phyloP scores from a whole-genome alignment of 2,797 vertebrate genomes.

The Pangasius larnaudii region DNA sequence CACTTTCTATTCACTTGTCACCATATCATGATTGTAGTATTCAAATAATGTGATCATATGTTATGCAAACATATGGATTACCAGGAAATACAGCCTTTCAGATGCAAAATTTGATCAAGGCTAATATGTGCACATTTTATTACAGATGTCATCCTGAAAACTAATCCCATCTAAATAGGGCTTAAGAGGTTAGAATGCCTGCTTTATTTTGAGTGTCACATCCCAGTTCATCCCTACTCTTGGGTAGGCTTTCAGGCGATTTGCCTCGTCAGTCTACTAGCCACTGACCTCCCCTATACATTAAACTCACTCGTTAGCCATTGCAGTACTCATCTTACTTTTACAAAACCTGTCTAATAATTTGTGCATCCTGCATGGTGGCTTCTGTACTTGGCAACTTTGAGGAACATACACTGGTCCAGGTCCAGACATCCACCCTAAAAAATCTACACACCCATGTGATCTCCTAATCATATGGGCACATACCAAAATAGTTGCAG shows the following conservation, averaged over 20 bases:
- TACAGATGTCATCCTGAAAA: too few relatives aligned
- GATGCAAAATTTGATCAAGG: too few relatives aligned
- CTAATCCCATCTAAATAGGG: too few relatives aligned
- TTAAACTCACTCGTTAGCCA: not conserved
- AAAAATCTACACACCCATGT: not conserved
- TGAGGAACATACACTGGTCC: not conserved
- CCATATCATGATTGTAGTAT: not conserved
- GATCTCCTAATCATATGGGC: not conserved
- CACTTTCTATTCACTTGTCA: not conserved
- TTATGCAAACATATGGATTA: not conserved
- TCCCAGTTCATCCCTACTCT: not conserved
- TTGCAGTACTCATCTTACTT: not conserved
- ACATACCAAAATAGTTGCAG: conserved; percentile 11
- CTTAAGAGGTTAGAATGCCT: not conserved
- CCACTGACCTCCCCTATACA: not conserved
- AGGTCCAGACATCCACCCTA: not conserved
- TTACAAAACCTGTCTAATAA: not conserved
- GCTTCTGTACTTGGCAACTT: not conserved
- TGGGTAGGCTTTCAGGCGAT: not conserved
- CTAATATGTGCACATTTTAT: too few relatives aligned
- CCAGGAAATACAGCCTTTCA: not conserved
- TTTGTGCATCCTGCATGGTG: not conserved
- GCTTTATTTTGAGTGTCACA: not conserved
- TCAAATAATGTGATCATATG: not conserved
- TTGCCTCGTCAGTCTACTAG: not conserved